phyloP scores from a whole-genome alignment of 2,797 vertebrate species.

The Spinibarbus caldwelli region DNA sequence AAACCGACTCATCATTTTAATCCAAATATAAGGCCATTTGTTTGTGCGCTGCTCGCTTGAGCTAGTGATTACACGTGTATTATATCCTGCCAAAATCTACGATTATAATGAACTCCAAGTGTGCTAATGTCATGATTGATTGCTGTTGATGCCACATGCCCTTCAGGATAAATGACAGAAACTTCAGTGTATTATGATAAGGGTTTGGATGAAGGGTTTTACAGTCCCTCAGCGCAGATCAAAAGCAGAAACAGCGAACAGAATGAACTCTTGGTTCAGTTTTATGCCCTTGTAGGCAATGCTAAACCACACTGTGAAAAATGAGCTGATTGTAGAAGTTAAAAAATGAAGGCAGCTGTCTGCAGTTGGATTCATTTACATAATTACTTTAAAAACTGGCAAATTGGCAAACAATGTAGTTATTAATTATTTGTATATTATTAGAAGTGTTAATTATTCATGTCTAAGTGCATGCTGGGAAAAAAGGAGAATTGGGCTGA shows the following conservation, averaged over 20 bases:
- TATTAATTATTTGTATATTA: constrained; percentile 1
- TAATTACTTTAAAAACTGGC: not conserved
- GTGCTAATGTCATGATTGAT: not conserved
- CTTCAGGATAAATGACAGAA: constrained; percentile 6
- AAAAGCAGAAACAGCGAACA: not conserved
- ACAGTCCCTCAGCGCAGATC: too few relatives aligned
- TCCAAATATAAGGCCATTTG: not conserved
- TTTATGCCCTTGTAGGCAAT: not conserved
- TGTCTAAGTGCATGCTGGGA: not conserved
- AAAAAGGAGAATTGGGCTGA: not conserved
- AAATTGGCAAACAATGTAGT: not conserved
- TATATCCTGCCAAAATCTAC: not conserved
- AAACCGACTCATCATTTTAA: not conserved
- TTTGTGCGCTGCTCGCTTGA: not conserved
- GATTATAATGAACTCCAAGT: not conserved
- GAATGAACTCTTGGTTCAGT: not conserved
- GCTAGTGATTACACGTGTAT: not conserved
- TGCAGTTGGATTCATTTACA: not conserved
- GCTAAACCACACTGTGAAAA: not conserved
- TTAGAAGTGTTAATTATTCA: not conserved
- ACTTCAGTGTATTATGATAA: not conserved
- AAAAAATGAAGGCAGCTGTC: not conserved
- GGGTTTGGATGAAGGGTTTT: not conserved
- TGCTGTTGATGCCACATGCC: not conserved
- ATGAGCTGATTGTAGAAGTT: constrained; percentile 4